Evolutionary conservation across 2,888 invertebrate genomes (phyloP).

Genomic region (Yponomeuta evonymella): DNA sequence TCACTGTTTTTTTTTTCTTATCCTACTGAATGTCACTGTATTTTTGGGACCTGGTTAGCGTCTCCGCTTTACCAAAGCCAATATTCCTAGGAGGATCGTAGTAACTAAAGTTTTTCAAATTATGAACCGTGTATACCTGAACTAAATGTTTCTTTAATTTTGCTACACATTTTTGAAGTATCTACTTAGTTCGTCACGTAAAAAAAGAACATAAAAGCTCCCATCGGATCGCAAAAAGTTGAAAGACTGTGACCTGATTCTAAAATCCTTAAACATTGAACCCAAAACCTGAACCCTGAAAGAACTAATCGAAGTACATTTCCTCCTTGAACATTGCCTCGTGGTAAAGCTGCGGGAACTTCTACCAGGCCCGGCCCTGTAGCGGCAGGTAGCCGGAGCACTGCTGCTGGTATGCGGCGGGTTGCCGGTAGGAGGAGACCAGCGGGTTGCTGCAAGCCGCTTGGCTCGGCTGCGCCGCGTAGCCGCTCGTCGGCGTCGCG

Average conservation of each 20-base stretch:
- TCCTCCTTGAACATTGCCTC: slow-evolving; percentile 79
- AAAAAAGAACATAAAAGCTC: background rate
- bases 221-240: slow-evolving; percentile 3
- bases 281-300: slow-evolving; percentile 56
- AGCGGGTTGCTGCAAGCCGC: slow-evolving; percentile 72
- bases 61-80: slow-evolving; percentile 62
- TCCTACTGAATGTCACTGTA: background rate
- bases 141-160: background rate
- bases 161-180: background rate
- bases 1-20: slow-evolving; percentile 7
- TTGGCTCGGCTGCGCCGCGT: slow-evolving; percentile 57
- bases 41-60: slow-evolving; percentile 15
- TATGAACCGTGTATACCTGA: background rate
- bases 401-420: slow-evolving; percentile 86
- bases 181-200: background rate
- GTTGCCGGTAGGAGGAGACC: slow-evolving; percentile 80
- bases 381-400: slow-evolving; percentile 90
- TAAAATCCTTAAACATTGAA: background rate
- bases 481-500: slow-evolving; percentile 71
- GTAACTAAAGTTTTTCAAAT: background rate
- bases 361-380: slow-evolving; percentile 92
- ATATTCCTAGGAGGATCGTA: slow-evolving; percentile 43
- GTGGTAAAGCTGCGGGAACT: slow-evolving; percentile 79
- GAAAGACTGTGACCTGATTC: too few species aligned
- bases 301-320: slow-evolving; percentile 77